phyloP scores from a whole-genome alignment of 2,113 vertebrate genomes.

The Ammodytes dubius region DNA sequence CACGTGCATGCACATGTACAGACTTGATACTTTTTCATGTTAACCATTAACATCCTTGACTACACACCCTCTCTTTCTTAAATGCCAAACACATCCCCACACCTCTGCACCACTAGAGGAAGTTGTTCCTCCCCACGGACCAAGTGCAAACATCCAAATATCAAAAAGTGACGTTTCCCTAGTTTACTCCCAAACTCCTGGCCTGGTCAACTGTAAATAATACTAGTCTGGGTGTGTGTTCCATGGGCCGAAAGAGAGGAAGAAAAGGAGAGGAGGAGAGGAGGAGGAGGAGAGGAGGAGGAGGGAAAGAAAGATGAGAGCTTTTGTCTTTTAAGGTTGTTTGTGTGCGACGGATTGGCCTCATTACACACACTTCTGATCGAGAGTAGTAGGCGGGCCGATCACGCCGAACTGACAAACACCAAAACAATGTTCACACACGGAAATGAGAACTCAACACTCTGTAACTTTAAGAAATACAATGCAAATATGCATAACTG shows the following conservation, averaged over 20 bases:
- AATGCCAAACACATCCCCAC: constrained; percentile 36
- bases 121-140: constrained; percentile 44
- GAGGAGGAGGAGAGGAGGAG: not conserved
- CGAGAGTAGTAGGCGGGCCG: not conserved
- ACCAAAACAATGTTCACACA: not conserved
- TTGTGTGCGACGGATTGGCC: constrained; percentile 34
- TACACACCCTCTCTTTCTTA: constrained; percentile 38
- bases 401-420: constrained; percentile 35
- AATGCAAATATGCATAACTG: not conserved
- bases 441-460: not conserved
- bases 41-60: constrained; percentile 73
- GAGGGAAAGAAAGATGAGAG: constrained; percentile 9
- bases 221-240: not conserved
- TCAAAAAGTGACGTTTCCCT: constrained; percentile 24
- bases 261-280: not conserved
- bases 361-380: constrained; percentile 35
- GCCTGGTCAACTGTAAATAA: constrained; percentile 34
- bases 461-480: not conserved
- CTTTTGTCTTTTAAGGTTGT: constrained; percentile 34
- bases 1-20: constrained; percentile 68
- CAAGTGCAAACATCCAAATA: constrained; percentile 47
- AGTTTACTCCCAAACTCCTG: constrained; percentile 44
- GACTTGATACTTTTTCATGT: constrained; percentile 64
- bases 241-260: not conserved
- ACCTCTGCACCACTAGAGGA: constrained; percentile 33